Conservation (phyloP, 2,113 vertebrate species). For the Nothocercus julius region DNA sequence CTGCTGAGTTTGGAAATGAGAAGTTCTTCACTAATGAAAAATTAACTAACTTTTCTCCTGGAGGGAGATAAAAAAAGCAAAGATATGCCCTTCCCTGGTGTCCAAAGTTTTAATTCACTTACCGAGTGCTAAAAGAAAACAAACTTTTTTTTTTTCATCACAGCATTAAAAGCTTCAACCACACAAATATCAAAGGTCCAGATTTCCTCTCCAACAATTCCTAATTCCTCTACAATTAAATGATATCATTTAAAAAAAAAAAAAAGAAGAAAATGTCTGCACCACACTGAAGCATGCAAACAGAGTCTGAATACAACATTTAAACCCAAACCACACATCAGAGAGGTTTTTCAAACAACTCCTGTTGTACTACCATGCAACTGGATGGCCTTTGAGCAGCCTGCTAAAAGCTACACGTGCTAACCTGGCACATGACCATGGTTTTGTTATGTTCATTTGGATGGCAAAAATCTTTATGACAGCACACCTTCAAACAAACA, state of each 20-base stretch:
- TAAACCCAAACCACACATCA: not conserved
- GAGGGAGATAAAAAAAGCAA: not conserved
- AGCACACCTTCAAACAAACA: not conserved
- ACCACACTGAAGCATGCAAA: not conserved
- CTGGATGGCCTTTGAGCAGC: not conserved
- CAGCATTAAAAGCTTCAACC: not conserved
- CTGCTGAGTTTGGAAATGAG: slow-evolving; percentile 6
- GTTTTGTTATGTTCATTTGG: not conserved
- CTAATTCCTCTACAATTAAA: not conserved
- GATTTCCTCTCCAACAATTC: not conserved
- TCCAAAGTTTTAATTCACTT: not conserved
- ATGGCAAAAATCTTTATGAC: not conserved
- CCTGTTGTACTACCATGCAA: not conserved
- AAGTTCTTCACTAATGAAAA: not conserved
- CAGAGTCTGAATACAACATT: not conserved
- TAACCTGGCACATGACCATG: not conserved
- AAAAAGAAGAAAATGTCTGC: not conserved
- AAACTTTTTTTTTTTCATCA: not conserved
- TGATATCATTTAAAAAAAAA: not conserved
- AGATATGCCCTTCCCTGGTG: not conserved
- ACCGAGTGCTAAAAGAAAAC: not conserved
- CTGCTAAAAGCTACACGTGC: not conserved
- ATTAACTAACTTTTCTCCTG: not conserved
- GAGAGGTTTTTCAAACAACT: not conserved
- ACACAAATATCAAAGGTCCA: not conserved